phyloP scores from a whole-genome alignment of 1,140 invertebrate genomes.

The Drosophila aff. region DNA sequence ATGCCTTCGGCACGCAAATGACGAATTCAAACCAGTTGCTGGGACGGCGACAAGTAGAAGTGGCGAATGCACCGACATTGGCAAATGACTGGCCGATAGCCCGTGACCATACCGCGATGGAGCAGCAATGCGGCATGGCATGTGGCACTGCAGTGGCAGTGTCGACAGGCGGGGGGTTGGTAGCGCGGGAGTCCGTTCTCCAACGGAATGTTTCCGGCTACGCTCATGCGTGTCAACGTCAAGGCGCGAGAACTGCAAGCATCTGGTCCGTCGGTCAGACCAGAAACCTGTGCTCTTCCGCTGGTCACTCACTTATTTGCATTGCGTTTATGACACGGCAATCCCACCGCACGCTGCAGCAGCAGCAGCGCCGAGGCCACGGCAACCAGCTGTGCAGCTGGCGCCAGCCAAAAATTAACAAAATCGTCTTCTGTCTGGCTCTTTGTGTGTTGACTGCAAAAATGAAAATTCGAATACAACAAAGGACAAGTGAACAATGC shows the following conservation, averaged over 20 bases:
- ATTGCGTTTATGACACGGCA: conserved; percentile 43
- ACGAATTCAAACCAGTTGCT: conserved; percentile 75
- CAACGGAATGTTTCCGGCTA: conserved; percentile 16
- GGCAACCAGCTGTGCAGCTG: conserved; percentile 69
- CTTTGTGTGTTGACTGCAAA: conserved; percentile 57
- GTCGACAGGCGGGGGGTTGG: conserved; percentile 1
- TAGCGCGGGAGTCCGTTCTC: conserved; percentile 4
- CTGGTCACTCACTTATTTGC: conserved; percentile 46
- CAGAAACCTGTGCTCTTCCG: conserved; percentile 28
- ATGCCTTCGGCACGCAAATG: conserved; percentile 69
- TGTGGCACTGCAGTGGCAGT: conserved; percentile 20
- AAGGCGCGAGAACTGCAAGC: conserved; percentile 46
- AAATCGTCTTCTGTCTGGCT: conserved; percentile 60
- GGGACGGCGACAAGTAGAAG: conserved; percentile 56
- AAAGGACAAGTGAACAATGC: conserved; percentile 52
- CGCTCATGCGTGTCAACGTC: conserved; percentile 57
- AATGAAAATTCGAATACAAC: conserved; percentile 34
- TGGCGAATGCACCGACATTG: conserved; percentile 50
- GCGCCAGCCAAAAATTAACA: conserved; percentile 75
- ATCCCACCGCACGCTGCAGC: conserved; percentile 1
- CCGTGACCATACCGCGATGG: conserved; percentile 22
- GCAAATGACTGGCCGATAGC: conserved; percentile 53
- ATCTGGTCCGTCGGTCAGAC: conserved; percentile 50
- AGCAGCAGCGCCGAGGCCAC: conserved; percentile 13
- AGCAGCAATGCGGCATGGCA: conserved; percentile 29